These are phyloP conservation scores for Halcyon smyrnensis DNA, from an alignment of 2,797 vertebrate genomes.

Conservation along the genomic window DNA sequence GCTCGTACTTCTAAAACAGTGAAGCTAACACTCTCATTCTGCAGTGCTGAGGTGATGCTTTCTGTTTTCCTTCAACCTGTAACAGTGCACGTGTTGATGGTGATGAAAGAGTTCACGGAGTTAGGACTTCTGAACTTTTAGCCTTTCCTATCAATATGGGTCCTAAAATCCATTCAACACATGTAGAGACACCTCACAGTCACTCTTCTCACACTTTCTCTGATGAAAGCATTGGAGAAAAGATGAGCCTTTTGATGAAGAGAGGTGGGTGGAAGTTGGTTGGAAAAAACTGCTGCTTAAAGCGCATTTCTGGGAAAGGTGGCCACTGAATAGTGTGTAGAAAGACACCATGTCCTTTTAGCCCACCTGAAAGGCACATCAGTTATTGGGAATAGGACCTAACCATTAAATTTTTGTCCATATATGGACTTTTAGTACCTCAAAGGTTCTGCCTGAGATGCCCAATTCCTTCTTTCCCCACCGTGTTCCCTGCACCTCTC, in stretches of 20 bases:
- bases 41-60: neutral
- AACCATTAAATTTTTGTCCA: neutral
- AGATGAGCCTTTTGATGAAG: neutral
- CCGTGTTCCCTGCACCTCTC: neutral
- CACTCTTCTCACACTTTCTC: neutral
- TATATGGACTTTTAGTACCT: neutral
- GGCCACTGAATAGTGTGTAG: neutral
- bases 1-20: neutral
- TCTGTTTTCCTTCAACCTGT: neutral
- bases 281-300: neutral
- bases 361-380: neutral
- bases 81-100: neutral
- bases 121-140: neutral
- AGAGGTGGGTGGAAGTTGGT: neutral
- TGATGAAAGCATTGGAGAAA: neutral
- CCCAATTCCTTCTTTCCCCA: neutral
- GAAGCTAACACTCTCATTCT: neutral
- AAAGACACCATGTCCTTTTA: neutral
- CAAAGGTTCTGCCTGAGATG: neutral
- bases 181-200: neutral
- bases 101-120: neutral
- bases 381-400: neutral
- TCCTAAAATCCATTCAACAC: neutral
- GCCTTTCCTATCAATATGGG: neutral
- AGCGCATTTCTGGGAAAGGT: neutral